phyloP scores from a whole-genome alignment of 2,888 invertebrate species.

The Amphipyra berbera region DNA sequence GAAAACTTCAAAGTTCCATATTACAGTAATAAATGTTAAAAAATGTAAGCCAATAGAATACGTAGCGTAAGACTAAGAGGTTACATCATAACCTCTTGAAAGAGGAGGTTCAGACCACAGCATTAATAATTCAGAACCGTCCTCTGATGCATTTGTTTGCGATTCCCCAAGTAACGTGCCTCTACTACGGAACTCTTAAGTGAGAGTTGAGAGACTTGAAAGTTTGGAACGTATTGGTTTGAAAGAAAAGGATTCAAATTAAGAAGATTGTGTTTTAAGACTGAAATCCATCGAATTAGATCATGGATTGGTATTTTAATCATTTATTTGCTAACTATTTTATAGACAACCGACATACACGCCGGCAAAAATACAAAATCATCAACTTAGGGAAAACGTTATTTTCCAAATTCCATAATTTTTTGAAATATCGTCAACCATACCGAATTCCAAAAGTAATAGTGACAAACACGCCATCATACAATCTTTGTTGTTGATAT shows the following conservation, averaged over 20 bases:
- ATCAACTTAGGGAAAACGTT: background rate
- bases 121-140: slow-evolving; percentile 78
- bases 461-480: slow-evolving; percentile 43
- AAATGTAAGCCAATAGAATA: slow-evolving; percentile 49
- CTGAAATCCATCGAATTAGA: background rate
- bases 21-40: slow-evolving; percentile 30
- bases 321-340: background rate
- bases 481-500: slow-evolving; percentile 72
- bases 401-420: background rate
- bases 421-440: slow-evolving; percentile 6
- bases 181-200: slow-evolving; percentile 46
- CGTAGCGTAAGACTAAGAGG: slow-evolving; percentile 51
- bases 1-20: slow-evolving; percentile 9
- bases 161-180: slow-evolving; percentile 54
- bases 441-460: slow-evolving; percentile 52
- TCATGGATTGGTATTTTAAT: background rate
- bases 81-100: slow-evolving; percentile 67
- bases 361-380: background rate
- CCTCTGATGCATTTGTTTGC: slow-evolving; percentile 75
- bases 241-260: slow-evolving; percentile 13
- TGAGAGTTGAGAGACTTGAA: slow-evolving; percentile 17
- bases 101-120: slow-evolving; percentile 59
- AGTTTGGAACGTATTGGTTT: slow-evolving; percentile 22
- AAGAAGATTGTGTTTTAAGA: background rate
- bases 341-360: background rate